Evolutionary conservation across 2,113 vertebrate genomes (phyloP).

Genomic region (Neotoma lepida): DNA sequence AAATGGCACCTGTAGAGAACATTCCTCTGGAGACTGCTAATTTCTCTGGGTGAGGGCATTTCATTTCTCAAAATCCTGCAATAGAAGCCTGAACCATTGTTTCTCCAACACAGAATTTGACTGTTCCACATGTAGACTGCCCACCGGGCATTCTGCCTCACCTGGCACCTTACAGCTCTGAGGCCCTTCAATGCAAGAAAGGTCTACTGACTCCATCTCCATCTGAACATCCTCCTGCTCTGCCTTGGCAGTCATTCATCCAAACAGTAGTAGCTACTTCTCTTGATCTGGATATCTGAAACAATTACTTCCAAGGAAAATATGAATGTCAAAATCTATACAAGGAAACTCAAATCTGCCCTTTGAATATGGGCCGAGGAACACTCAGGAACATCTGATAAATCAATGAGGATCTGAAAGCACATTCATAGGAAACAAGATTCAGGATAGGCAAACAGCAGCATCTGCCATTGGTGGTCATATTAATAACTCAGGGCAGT

Average conservation of each 20-base stretch:
- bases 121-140: neutral
- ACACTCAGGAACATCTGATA: neutral
- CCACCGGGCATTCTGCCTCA: neutral
- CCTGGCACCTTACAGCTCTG: neutral
- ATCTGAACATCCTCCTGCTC: neutral
- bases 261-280: neutral
- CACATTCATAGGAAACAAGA: neutral
- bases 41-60: neutral
- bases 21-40: neutral
- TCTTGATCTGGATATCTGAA: neutral
- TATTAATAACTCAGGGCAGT: neutral
- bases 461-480: neutral
- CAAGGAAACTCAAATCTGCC: neutral
- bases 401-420: neutral
- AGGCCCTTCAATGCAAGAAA: neutral
- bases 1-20: neutral
- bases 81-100: neutral
- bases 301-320: slow-evolving; percentile 19
- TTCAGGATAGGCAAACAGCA: neutral
- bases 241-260: neutral
- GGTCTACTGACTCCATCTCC: neutral
- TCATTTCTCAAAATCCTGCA: neutral
- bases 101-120: neutral
- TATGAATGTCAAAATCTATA: neutral
- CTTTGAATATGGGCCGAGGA: neutral